phyloP scores from a whole-genome alignment of 2,888 invertebrate genomes.

The Mythimna lalbum region DNA sequence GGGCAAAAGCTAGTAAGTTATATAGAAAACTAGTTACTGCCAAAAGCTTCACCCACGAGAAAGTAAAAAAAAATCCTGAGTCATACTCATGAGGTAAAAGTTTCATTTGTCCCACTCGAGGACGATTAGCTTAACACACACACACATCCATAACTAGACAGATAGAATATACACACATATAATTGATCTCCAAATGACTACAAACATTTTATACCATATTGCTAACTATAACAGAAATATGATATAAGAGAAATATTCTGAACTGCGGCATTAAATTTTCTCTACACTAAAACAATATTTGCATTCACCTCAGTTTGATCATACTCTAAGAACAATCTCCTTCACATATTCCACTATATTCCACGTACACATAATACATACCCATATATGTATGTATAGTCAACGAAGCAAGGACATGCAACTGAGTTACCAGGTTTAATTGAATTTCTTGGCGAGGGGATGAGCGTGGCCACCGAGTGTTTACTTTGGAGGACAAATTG shows the following conservation, averaged over 20 bases:
- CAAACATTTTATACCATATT: too few species aligned
- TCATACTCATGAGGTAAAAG: too few species aligned
- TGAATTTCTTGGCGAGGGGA: constrained; percentile 79
- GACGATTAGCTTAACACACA: too few species aligned
- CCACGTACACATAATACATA: not conserved
- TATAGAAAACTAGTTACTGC: too few species aligned
- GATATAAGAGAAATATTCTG: not conserved
- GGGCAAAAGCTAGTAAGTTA: too few species aligned
- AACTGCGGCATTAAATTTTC: not conserved
- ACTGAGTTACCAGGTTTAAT: constrained; percentile 78
- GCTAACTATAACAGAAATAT: not conserved
- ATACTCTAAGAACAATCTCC: not conserved
- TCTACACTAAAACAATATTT: not conserved
- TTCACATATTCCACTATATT: constrained; percentile 1
- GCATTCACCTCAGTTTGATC: not conserved
- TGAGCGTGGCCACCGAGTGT: constrained; percentile 73
- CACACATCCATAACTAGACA: too few species aligned
- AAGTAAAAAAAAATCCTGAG: too few species aligned
- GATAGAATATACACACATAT: too few species aligned
- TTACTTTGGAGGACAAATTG: constrained; percentile 74
- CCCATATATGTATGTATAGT: constrained; percentile 6
- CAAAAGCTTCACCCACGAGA: too few species aligned
- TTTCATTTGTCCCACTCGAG: too few species aligned
- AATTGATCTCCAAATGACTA: too few species aligned
- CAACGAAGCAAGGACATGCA: constrained; percentile 70